Percentiles rank a stretch among this genome's conserved stretches.
Conservation (phyloP, 30 jellyfish, hydroid and myxozoan genomes). For the Aurelia coerulea region DNA sequence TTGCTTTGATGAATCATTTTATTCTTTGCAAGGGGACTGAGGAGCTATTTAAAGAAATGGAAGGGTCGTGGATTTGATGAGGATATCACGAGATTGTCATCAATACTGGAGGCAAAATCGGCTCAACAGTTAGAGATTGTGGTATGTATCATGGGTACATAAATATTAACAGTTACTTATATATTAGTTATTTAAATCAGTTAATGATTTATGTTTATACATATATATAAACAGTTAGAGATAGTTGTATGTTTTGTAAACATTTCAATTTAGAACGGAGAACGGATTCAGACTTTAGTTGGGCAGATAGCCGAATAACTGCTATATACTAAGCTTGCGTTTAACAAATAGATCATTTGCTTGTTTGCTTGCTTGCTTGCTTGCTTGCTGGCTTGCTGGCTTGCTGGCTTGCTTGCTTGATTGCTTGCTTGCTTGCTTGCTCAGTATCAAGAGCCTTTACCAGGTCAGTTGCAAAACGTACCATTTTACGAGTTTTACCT, state of each 20-base stretch:
- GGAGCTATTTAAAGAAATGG: constrained; percentile 65
- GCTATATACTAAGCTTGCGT: too few species aligned
- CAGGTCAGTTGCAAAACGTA: too few species aligned
- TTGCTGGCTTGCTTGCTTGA: too few species aligned
- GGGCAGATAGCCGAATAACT: too few species aligned
- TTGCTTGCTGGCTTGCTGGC: too few species aligned
- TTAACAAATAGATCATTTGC: too few species aligned
- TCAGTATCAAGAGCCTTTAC: too few species aligned
- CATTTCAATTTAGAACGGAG: too few species aligned
- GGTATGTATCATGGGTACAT: constrained; percentile 28
- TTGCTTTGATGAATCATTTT: background rate
- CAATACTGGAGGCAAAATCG: constrained; percentile 64
- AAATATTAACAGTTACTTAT: background rate
- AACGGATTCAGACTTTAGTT: too few species aligned
- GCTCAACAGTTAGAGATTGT: constrained; percentile 57
- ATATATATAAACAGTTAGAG: constrained; percentile 19
- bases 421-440: too few species aligned
- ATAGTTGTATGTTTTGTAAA: constrained; percentile 41
- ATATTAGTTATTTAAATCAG: background rate
- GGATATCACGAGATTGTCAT: constrained; percentile 36
- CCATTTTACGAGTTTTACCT: too few species aligned
- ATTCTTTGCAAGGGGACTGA: constrained; percentile 42
- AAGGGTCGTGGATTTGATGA: constrained; percentile 71
- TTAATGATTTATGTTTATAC: background rate
- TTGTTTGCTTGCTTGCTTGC: too few species aligned